Conservation (phyloP, 1,140 invertebrate genomes). For the Drosophila elegans region DNA sequence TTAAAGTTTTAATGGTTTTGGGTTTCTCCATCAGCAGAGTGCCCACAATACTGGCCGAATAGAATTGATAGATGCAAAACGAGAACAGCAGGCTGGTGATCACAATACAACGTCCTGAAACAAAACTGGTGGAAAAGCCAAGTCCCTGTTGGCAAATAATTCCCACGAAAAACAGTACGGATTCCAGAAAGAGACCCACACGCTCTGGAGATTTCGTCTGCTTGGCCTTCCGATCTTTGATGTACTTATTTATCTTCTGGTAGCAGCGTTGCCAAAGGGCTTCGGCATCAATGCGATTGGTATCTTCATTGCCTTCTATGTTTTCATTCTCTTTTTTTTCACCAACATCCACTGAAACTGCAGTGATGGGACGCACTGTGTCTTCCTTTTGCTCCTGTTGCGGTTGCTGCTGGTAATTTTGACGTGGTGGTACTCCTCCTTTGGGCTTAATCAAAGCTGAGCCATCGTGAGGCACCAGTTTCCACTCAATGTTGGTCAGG, state of each 20-base stretch:
- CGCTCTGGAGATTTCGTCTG: conserved; percentile 38
- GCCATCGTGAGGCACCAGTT: conserved; percentile 65
- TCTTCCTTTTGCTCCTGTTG: conserved; percentile 14
- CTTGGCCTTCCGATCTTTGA: conserved; percentile 24
- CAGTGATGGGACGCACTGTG: conserved; percentile 19
- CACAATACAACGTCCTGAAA: conserved; percentile 87
- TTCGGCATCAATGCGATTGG: conserved; percentile 20
- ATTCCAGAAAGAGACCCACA: conserved; percentile 74
- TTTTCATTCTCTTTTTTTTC: conserved; percentile 9
- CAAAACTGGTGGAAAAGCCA: conserved; percentile 85
- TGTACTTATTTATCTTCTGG: conserved; percentile 43
- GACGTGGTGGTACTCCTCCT: conserved; percentile 51
- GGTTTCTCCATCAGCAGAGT: conserved; percentile 88
- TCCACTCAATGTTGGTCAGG: conserved; percentile 73
- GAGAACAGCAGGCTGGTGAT: conserved; percentile 88
- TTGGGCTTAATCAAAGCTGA: conserved; percentile 67
- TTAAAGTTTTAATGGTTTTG: conserved; percentile 87
- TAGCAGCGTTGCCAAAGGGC: conserved; percentile 49
- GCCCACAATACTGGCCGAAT: conserved; percentile 90
- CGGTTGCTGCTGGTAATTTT: conserved; percentile 26
- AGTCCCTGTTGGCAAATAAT: conserved; percentile 85
- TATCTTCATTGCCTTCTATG: background rate
- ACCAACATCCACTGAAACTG: background rate
- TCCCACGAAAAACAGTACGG: conserved; percentile 82
- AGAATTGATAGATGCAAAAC: conserved; percentile 89